phyloP scores from a whole-genome alignment of 2,797 vertebrate species.

The Poeciliopsis presidionis region DNA sequence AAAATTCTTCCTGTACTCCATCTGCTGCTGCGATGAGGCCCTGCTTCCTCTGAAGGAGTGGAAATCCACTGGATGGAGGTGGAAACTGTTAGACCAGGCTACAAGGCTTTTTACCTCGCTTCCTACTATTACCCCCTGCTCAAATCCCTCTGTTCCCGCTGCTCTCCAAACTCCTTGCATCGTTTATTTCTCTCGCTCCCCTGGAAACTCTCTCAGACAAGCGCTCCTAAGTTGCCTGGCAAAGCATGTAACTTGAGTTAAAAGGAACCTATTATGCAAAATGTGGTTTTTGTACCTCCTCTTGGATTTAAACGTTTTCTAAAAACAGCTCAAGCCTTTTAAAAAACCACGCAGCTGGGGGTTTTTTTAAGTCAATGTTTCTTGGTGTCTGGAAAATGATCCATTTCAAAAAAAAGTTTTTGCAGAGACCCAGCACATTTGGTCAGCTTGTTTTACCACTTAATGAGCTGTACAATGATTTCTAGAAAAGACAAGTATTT shows the following conservation, averaged over 20 bases:
- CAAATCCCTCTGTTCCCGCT: constrained; percentile 20
- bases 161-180: constrained; percentile 13
- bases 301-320: too few relatives aligned
- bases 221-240: neutral
- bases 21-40: constrained; percentile 31
- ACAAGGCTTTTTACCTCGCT: constrained; percentile 20
- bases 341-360: too few relatives aligned
- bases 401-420: too few relatives aligned
- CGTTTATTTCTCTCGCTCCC: constrained; percentile 28
- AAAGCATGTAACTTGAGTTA: neutral
- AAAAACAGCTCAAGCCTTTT: too few relatives aligned
- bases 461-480: too few relatives aligned
- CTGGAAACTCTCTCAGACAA: neutral
- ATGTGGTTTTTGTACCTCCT: too few relatives aligned
- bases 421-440: too few relatives aligned
- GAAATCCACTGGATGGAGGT: constrained; percentile 12
- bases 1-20: constrained; percentile 76
- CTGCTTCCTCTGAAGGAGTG: constrained; percentile 38
- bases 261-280: too few relatives aligned
- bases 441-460: too few relatives aligned
- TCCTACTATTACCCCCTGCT: constrained; percentile 22
- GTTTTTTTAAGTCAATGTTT: too few relatives aligned
- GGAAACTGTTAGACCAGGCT: constrained; percentile 19
- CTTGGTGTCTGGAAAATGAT: too few relatives aligned
- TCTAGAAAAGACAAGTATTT: too few relatives aligned